These are phyloP conservation scores for Sturnus vulgaris DNA, from an alignment of 2,113 vertebrate genomes.

Conservation along the genomic window DNA sequence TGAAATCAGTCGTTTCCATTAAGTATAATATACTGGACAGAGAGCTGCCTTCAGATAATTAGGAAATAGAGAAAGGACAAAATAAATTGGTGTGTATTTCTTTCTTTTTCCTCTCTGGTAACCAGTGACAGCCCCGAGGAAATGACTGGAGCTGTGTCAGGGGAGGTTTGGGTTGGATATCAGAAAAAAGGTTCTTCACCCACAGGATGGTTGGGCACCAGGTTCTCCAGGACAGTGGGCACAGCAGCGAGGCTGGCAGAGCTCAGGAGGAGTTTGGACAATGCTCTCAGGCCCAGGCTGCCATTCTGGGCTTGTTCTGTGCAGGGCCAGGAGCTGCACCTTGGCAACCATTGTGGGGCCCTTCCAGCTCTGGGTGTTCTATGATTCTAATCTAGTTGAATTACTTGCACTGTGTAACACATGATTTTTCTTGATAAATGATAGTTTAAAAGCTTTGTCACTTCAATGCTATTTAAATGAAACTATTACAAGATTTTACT, in stretches of 20 bases:
- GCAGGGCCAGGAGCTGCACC: neutral
- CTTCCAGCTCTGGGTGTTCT: neutral
- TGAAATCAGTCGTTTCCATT: neutral
- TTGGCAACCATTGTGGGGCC: accelerated
- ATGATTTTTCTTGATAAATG: neutral
- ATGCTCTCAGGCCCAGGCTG: neutral
- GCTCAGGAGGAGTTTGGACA: neutral
- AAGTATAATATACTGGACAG: neutral
- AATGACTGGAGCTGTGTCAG: neutral
- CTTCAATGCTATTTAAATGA: neutral
- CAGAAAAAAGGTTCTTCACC: neutral
- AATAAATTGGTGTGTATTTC: neutral
- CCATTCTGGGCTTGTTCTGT: neutral
- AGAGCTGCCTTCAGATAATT: neutral
- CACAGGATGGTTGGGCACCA: neutral
- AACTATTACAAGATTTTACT: neutral
- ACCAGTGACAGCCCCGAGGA: no score
- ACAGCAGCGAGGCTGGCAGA: neutral
- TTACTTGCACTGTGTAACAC: neutral
- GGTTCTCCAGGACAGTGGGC: neutral
- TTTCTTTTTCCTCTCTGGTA: neutral
- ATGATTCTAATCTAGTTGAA: neutral
- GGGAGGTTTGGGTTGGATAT: neutral
- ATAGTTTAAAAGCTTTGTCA: neutral
- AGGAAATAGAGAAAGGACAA: neutral